Conservation (phyloP, 2,888 invertebrate species). For the Notocelia uddmanniana region DNA sequence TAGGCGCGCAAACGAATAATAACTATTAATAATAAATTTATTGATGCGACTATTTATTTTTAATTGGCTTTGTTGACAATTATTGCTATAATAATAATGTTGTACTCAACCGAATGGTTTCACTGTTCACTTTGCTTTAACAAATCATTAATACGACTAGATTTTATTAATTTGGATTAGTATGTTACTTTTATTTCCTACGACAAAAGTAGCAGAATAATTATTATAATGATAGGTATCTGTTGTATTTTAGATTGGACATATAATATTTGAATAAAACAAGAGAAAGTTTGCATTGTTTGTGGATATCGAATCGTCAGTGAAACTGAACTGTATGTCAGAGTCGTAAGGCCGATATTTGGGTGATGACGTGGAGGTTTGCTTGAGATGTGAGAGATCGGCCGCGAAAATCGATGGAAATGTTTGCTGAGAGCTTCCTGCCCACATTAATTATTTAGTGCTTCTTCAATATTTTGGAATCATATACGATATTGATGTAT, state of each 20-base stretch:
- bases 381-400: slow-evolving; percentile 2
- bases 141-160: neutral
- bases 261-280: neutral
- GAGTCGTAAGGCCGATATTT: slow-evolving; percentile 13
- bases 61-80: slow-evolving; percentile 3
- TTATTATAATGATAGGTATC: neutral
- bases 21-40: neutral
- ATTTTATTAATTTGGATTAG: slow-evolving; percentile 1
- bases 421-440: slow-evolving; percentile 45
- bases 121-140: neutral
- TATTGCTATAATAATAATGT: neutral
- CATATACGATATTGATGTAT: slow-evolving; percentile 34
- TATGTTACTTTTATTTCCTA: neutral
- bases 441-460: slow-evolving; percentile 44
- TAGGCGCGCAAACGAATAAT: slow-evolving; percentile 12
- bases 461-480: slow-evolving; percentile 42
- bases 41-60: neutral
- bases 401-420: neutral
- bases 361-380: slow-evolving; percentile 18
- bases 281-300: neutral
- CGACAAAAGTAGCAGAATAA: neutral
- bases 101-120: neutral
- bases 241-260: slow-evolving; percentile 3
- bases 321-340: slow-evolving; percentile 25
- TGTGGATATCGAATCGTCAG: slow-evolving; percentile 14